phyloP scores from a whole-genome alignment of 1,140 invertebrate genomes.

The Calycopis cecrops region DNA sequence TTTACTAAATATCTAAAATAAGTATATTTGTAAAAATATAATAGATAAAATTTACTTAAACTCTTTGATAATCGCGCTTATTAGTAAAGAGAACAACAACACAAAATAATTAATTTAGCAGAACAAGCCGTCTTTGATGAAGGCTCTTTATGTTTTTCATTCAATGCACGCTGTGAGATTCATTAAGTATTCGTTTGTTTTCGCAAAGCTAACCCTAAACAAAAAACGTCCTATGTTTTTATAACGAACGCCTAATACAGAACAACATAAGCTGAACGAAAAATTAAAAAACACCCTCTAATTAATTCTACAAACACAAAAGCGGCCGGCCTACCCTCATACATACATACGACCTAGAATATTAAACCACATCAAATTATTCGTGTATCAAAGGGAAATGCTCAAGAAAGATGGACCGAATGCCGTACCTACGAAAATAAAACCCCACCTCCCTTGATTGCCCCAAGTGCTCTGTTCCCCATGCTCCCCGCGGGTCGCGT shows the following conservation, averaged over 20 bases:
- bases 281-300: constrained; percentile 51
- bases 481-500: constrained; percentile 29
- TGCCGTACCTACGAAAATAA: constrained; percentile 37
- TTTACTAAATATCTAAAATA: no score
- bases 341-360: constrained; percentile 26
- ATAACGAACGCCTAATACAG: constrained; percentile 51
- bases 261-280: constrained; percentile 38
- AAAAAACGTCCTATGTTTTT: constrained; percentile 51
- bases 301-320: constrained; percentile 58
- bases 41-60: no score
- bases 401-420: constrained; percentile 52
- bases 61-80: no score
- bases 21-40: no score
- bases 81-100: no score
- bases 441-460: constrained; percentile 35
- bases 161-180: constrained; percentile 33
- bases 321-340: constrained; percentile 22
- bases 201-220: constrained; percentile 39
- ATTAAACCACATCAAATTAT: constrained; percentile 49
- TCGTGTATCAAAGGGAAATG: constrained; percentile 50
- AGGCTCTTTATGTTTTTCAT: constrained; percentile 32
- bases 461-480: constrained; percentile 33
- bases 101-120: constrained; percentile 31
- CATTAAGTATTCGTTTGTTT: constrained; percentile 51
- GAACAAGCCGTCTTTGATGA: constrained; percentile 32